phyloP scores from a whole-genome alignment of 1,140 invertebrate species.

The Muscidifurax raptorellus region DNA sequence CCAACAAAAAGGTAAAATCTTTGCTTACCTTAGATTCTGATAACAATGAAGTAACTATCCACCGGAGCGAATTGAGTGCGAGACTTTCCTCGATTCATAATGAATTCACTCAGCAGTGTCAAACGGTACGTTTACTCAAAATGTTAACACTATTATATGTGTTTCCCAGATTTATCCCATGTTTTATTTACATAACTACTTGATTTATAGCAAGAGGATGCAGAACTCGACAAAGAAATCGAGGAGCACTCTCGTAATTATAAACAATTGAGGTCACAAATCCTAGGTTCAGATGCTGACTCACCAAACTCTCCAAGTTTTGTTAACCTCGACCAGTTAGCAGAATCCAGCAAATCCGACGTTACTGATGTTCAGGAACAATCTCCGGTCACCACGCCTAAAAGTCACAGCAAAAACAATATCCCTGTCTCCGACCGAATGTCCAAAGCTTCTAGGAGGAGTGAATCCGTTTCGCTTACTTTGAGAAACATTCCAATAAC shows the following conservation, averaged over 20 bases:
- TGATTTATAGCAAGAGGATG: not conserved
- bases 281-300: too few relatives aligned
- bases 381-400: not conserved
- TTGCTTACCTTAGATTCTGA: not conserved
- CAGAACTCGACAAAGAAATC: conserved; percentile 2
- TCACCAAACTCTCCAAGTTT: not conserved
- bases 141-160: not conserved
- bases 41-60: not conserved
- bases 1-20: not conserved
- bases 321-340: not conserved
- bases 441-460: not conserved
- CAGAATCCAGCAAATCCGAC: not conserved
- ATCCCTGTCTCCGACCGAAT: not conserved
- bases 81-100: not conserved
- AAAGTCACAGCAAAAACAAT: not conserved
- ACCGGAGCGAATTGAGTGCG: not conserved
- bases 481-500: not conserved
- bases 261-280: not conserved
- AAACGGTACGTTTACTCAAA: not conserved
- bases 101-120: not conserved
- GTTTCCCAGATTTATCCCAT: not conserved
- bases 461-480: not conserved
- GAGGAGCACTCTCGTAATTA: conserved; percentile 8
- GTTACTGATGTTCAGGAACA: not conserved
- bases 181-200: not conserved